phyloP scores from a whole-genome alignment of 1,140 invertebrate genomes.

The Drosophila pruinosa region DNA sequence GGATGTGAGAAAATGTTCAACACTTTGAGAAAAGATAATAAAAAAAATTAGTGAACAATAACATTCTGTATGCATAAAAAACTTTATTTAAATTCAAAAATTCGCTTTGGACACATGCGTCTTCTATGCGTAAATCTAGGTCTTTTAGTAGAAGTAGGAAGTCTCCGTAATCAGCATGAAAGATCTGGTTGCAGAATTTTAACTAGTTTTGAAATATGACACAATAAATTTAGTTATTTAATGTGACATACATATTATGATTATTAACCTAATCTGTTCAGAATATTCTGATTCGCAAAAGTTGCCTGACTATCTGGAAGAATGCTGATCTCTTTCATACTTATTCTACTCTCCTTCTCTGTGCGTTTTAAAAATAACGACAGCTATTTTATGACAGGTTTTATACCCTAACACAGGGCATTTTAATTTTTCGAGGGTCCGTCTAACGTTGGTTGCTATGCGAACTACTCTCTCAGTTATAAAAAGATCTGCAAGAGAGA shows the following conservation, averaged over 20 bases:
- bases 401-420: neutral
- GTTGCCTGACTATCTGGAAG: neutral
- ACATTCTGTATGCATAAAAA: neutral
- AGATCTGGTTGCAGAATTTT: neutral
- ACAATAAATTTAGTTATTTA: conserved; percentile 1
- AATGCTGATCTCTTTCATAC: neutral
- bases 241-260: neutral
- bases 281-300: neutral
- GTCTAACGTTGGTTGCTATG: neutral
- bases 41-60: neutral
- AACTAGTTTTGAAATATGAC: neutral
- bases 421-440: neutral
- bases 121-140: neutral
- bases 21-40: neutral
- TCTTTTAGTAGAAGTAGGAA: neutral
- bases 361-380: neutral
- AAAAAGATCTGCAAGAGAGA: too few relatives aligned
- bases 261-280: neutral
- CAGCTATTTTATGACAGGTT: conserved; percentile 11
- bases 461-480: neutral
- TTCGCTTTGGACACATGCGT: too few relatives aligned
- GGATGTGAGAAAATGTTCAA: neutral
- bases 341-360: neutral
- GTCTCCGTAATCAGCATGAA: neutral
- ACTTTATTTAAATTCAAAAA: neutral